Conservation (phyloP, 2,888 invertebrate genomes). For the Nemotelus pantherinus region DNA sequence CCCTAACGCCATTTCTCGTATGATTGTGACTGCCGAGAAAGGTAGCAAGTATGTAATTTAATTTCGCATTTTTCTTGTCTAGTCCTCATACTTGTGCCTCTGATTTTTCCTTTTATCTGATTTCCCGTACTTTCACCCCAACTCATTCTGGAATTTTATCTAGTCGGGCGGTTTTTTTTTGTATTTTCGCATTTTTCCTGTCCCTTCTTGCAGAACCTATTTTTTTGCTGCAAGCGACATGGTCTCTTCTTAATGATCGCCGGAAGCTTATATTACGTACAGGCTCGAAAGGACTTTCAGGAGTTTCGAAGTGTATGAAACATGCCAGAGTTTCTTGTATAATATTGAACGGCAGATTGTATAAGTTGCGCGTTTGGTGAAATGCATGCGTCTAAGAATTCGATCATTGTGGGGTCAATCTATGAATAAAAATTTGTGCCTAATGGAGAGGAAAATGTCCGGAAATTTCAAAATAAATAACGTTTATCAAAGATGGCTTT, state of each 20-base stretch:
- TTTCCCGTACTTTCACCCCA: background rate
- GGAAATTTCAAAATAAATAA: no score
- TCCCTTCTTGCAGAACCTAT: background rate
- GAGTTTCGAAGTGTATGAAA: background rate
- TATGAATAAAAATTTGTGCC: no score
- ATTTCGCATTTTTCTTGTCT: slow-evolving; percentile 22
- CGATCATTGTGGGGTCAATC: no score
- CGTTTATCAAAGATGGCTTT: no score
- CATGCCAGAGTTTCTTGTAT: no score
- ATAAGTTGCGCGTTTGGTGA: no score
- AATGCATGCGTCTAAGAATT: no score
- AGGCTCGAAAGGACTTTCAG: slow-evolving; percentile 11
- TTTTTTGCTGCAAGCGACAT: slow-evolving; percentile 17
- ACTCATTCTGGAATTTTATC: no score
- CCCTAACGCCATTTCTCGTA: no score
- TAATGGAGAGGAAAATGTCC: no score
- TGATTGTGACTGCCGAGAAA: background rate
- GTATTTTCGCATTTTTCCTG: background rate
- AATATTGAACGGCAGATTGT: no score
- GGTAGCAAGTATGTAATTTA: slow-evolving; percentile 7
- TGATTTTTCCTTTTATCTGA: slow-evolving; percentile 7
- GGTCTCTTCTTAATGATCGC: slow-evolving; percentile 31
- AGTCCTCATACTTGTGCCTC: background rate
- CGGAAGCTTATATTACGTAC: slow-evolving; percentile 19
- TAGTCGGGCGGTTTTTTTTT: background rate